A percentile compares a stretch with the other conserved stretches of the same genome.
phyloP scores from a whole-genome alignment of 2,888 invertebrate genomes.

The Morpho helenor region DNA sequence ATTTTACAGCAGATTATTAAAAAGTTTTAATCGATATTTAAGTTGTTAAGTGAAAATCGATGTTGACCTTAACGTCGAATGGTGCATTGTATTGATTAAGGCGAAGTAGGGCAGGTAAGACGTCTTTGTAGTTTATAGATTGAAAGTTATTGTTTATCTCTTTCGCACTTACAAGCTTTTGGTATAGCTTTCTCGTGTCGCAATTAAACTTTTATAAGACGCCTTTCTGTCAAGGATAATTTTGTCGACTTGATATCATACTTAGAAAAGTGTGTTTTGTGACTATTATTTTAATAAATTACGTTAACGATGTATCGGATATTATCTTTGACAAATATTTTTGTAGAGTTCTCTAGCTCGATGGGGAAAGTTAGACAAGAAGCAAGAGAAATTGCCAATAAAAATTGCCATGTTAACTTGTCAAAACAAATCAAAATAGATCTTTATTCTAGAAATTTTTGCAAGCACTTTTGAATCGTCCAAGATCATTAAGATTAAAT shows the following conservation, averaged over 20 bases:
- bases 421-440: no score
- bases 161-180: constrained; percentile 6
- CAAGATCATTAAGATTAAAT: no score
- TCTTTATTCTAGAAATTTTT: no score
- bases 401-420: no score
- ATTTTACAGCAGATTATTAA: no score
- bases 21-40: background rate
- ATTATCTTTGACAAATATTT: no score
- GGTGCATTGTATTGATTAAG: constrained; percentile 56
- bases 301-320: no score
- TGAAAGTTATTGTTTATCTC: constrained; percentile 17
- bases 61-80: constrained; percentile 48
- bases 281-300: no score
- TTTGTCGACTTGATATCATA: constrained; percentile 8
- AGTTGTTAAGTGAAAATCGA: constrained; percentile 19
- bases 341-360: no score
- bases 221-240: constrained; percentile 14
- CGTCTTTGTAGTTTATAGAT: constrained; percentile 34
- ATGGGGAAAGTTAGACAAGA: no score
- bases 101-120: constrained; percentile 48
- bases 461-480: no score
- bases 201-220: constrained; percentile 21
- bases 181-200: constrained; percentile 8
- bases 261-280: background rate
- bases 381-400: no score